A percentile compares a stretch with the other conserved stretches of the same genome.
Conservation (phyloP, 2,888 invertebrate genomes). For the Scaptomyza flava region DNA sequence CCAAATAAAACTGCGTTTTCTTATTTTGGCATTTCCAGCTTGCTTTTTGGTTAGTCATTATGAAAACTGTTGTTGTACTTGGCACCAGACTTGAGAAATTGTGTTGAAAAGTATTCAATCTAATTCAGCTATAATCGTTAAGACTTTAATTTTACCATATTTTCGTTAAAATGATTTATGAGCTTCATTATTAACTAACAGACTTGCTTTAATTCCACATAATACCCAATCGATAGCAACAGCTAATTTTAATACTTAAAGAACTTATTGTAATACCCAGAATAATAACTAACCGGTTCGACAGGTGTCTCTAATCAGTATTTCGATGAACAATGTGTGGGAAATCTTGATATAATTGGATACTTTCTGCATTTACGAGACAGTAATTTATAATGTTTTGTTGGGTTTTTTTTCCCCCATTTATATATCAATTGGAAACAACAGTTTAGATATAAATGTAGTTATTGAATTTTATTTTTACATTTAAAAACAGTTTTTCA, state of each 20-base stretch:
- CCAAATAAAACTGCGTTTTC: too few relatives aligned
- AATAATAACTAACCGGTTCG: slow-evolving; percentile 9
- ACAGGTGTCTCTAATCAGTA: slow-evolving; percentile 35
- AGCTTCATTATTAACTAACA: neutral
- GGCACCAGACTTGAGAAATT: too few relatives aligned
- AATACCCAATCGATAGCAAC: neutral
- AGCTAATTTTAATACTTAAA: neutral
- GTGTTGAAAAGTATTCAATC: too few relatives aligned
- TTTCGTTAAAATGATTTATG: too few relatives aligned
- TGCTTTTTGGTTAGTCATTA: too few relatives aligned
- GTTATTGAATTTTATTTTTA: slow-evolving; percentile 63
- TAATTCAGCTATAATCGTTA: neutral
- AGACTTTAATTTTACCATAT: neutral
- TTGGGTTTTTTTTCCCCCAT: neutral
- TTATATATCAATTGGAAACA: slow-evolving; percentile 8
- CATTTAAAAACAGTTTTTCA: slow-evolving; percentile 54
- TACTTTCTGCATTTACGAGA: slow-evolving; percentile 6
- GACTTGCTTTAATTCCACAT: slow-evolving; percentile 1
- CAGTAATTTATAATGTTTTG: slow-evolving; percentile 24
- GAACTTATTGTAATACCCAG: neutral
- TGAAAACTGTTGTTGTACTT: too few relatives aligned
- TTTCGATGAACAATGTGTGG: slow-evolving; percentile 8
- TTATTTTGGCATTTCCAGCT: too few relatives aligned
- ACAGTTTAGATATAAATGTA: slow-evolving; percentile 32
- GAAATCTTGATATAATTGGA: slow-evolving; percentile 37